These are phyloP conservation scores for Thunnus thynnus DNA, from an alignment of 2,113 vertebrate genomes.

Conservation along the genomic window DNA sequence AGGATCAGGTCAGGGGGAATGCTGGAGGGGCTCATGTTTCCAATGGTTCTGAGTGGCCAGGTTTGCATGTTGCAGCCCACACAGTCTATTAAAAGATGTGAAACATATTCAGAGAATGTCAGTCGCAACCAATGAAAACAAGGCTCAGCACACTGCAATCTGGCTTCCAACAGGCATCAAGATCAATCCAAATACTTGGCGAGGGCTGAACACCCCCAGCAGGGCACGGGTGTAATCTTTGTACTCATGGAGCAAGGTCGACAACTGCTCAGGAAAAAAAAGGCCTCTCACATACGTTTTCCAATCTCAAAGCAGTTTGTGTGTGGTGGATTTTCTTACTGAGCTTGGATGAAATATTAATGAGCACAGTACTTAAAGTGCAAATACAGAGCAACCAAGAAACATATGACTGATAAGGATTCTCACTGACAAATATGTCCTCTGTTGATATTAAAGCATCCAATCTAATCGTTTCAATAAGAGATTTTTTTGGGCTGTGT, in stretches of 20 bases:
- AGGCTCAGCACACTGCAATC: constrained; percentile 14
- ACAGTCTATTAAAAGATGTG: constrained; percentile 81
- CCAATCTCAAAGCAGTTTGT: not conserved
- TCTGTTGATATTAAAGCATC: not conserved
- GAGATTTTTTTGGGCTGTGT: not conserved
- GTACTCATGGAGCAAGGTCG: constrained; percentile 43
- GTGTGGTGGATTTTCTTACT: not conserved
- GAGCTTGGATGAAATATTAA: not conserved
- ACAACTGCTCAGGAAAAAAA: not conserved
- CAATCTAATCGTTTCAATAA: not conserved
- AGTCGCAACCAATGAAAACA: constrained; percentile 69
- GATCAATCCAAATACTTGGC: constrained; percentile 45
- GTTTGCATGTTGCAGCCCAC: constrained; percentile 60
- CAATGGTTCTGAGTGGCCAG: constrained; percentile 65
- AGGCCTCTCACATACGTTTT: not conserved
- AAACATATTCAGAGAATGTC: constrained; percentile 82
- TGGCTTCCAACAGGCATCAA: constrained; percentile 31
- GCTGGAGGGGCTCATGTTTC: constrained; percentile 70
- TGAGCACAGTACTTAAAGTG: not conserved
- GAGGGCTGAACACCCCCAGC: constrained; percentile 22
- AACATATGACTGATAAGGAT: not conserved
- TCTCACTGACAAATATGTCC: not conserved
- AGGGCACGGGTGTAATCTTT: constrained; percentile 46
- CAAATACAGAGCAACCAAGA: constrained; percentile 1
- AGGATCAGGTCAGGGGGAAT: constrained; percentile 52